Evolutionary conservation across 2,797 vertebrate genomes (phyloP).

Genomic region (Champsocephalus esox): DNA sequence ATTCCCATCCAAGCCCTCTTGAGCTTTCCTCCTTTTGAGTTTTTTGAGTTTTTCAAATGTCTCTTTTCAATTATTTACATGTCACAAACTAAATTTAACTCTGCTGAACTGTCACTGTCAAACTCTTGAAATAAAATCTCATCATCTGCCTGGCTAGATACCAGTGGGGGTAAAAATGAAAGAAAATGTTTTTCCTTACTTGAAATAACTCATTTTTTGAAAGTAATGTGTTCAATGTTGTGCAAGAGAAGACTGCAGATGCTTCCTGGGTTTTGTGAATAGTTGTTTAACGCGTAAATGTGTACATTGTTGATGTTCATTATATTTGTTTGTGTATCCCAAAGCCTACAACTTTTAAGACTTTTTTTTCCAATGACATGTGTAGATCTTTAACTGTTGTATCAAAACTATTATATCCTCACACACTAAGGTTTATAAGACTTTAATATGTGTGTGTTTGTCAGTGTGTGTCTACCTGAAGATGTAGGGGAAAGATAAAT

Average conservation of each 20-base stretch:
- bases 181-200: background rate
- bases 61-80: constrained; percentile 6
- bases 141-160: background rate
- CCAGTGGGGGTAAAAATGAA: no score
- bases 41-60: constrained; percentile 7
- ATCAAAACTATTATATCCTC: constrained; percentile 41
- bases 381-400: constrained; percentile 29
- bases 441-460: constrained; percentile 29
- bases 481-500: constrained; percentile 62
- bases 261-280: background rate
- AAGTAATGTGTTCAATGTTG: background rate
- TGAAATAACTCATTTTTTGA: background rate
- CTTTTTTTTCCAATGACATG: constrained; percentile 3
- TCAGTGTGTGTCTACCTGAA: constrained; percentile 25
- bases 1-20: background rate
- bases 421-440: constrained; percentile 46
- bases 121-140: constrained; percentile 4
- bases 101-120: background rate
- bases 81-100: background rate
- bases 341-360: constrained; percentile 20
- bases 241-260: background rate
- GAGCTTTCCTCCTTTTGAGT: background rate
- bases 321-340: constrained; percentile 17
- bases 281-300: constrained; percentile 7
- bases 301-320: constrained; percentile 2